Conservation (phyloP, 1,140 invertebrate species). For the Ctenoplectra terminalis region DNA sequence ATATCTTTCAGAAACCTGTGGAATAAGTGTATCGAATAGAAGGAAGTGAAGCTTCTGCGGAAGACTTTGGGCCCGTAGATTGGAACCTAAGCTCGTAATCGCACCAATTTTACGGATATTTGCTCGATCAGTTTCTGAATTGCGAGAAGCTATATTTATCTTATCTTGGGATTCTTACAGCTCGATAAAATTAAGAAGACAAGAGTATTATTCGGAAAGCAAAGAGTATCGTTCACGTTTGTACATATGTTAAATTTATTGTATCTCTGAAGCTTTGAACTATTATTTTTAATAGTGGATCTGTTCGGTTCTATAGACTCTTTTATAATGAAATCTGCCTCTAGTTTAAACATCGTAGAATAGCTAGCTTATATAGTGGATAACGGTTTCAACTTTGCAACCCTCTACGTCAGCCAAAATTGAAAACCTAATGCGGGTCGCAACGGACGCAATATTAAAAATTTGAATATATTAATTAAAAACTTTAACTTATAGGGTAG, state of each 20-base stretch:
- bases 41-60: slow-evolving; percentile 17
- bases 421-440: too few species aligned
- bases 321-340: too few species aligned
- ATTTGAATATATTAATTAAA: too few species aligned
- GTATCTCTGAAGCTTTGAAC: background rate
- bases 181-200: slow-evolving; percentile 17
- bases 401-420: too few species aligned
- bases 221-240: background rate
- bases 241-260: too few species aligned
- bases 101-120: slow-evolving; percentile 69
- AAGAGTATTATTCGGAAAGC: background rate
- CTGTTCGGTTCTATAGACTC: too few species aligned
- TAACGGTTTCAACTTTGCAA: too few species aligned
- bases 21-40: slow-evolving; percentile 21
- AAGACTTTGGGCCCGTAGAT: slow-evolving; percentile 44
- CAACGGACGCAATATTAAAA: too few species aligned
- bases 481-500: too few species aligned
- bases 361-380: too few species aligned
- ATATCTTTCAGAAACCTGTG: slow-evolving; percentile 23
- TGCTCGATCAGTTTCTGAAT: slow-evolving; percentile 60
- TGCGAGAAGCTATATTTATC: slow-evolving; percentile 52
- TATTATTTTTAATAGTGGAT: background rate
- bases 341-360: too few species aligned
- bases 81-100: slow-evolving; percentile 68
- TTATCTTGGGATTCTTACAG: slow-evolving; percentile 13